These are phyloP conservation scores for Oophaga pumilio DNA, from an alignment of 2,113 vertebrate species.

Conservation along the genomic window DNA sequence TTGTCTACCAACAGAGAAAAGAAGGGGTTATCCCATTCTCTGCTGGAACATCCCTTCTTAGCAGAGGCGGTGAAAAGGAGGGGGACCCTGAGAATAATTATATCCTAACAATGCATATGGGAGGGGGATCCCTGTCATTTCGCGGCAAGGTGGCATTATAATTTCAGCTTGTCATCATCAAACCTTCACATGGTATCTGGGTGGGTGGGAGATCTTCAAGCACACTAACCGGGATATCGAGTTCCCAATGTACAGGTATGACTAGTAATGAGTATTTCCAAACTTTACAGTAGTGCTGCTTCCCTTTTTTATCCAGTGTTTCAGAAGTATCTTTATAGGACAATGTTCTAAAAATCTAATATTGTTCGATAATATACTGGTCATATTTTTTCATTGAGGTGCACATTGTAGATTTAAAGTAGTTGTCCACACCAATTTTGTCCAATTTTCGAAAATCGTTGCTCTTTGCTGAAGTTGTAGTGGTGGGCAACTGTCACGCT, in stretches of 20 bases:
- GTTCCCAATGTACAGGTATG: slow-evolving; percentile 11
- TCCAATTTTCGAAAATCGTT: too few relatives aligned
- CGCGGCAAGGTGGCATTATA: slow-evolving; percentile 48
- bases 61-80: slow-evolving; percentile 16
- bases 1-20: neutral
- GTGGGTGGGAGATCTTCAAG: slow-evolving; percentile 10
- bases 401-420: too few relatives aligned
- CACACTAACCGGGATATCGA: neutral
- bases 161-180: slow-evolving; percentile 46
- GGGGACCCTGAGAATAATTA: slow-evolving; percentile 51
- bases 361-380: too few relatives aligned
- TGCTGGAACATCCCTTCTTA: slow-evolving; percentile 8
- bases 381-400: too few relatives aligned
- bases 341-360: neutral
- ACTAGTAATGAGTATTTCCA: neutral
- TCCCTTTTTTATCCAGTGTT: neutral
- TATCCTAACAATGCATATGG: slow-evolving; percentile 19
- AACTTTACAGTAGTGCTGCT: neutral
- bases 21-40: slow-evolving; percentile 12
- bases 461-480: too few relatives aligned
- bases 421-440: too few relatives aligned
- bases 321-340: neutral
- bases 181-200: slow-evolving; percentile 11
- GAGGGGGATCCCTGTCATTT: slow-evolving; percentile 46
- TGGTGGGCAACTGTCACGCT: too few relatives aligned